Evolutionary conservation across 2,113 vertebrate genomes (phyloP), one percentile per base, ranked within the genome.

Genomic region (Rutilus rutilus): DNA sequence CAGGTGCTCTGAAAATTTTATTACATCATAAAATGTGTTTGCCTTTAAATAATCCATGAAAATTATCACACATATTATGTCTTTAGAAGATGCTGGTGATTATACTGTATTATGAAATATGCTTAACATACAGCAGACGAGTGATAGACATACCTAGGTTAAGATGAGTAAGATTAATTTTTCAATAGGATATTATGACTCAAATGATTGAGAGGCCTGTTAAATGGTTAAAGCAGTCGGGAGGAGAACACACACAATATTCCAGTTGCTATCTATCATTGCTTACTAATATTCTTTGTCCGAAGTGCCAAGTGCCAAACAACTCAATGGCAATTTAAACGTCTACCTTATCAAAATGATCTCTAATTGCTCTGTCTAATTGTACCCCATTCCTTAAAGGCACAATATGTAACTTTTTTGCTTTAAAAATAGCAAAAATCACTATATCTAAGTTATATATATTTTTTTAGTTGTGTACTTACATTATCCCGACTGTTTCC

Each of bases 311-410:
- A 42, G 88, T 83, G 85, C 75, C 78, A 83, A 92, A 90, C 77
- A 90, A 78, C 89, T 91, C 89, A 92, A 93, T 91, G 89, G 78
- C 75, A 86, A 85, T 86, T 90, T 93, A 92, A 90, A 91, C 87
- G 88, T 90, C 86, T 76, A 90, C 79, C 89, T 90, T 78, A 86
- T 88, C 83, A 92, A 91, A 92, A 93, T 64, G 36, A 64, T 64
- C 23, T 14, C n/a, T 47, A 64, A 80, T 64, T 80, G 88, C 87
- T 90, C 85, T 79, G 89, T 90, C 85, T 82, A 89, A 92, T 91
- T 90, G 86, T 86, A 86, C 21, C 84, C 87, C 89, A 71, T 78
- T 86, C n/a, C n/a, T n/a, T n/a, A n/a, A n/a, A n/a, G n/a, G n/a
- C n/a, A n/a, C n/a, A n/a, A n/a, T n/a, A n/a, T n/a, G n/a, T n/a